Percentiles rank a stretch among this genome's conserved stretches.
phyloP scores from a whole-genome alignment of 2,113 vertebrate species.

The Melanotaenia duboulayi region DNA sequence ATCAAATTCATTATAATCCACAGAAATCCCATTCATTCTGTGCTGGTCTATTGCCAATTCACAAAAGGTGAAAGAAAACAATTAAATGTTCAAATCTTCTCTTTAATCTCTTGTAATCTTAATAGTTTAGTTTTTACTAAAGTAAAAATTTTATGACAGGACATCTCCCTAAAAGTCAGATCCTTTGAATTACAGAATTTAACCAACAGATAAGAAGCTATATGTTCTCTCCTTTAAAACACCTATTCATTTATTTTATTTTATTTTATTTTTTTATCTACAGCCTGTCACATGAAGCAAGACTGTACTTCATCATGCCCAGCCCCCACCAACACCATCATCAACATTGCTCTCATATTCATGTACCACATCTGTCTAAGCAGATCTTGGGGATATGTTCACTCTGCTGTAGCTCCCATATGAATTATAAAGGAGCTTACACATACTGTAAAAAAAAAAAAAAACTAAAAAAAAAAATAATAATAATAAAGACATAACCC shows the following conservation, averaged over 20 bases:
- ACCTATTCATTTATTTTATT: slow-evolving; percentile 9
- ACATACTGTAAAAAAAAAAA: slow-evolving; percentile 44
- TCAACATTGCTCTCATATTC: slow-evolving; percentile 58
- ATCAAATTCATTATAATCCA: too few species aligned
- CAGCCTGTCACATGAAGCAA: slow-evolving; percentile 40
- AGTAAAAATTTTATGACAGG: too few species aligned
- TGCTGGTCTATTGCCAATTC: too few species aligned
- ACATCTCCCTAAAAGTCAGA: too few species aligned
- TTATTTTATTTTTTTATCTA: slow-evolving; percentile 7
- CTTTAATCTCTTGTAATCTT: too few species aligned
- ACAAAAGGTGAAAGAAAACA: too few species aligned
- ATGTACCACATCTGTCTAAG: slow-evolving; percentile 70
- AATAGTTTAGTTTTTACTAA: too few species aligned
- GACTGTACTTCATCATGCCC: not conserved
- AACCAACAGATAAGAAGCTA: not conserved
- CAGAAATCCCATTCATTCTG: too few species aligned
- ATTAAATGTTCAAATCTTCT: too few species aligned
- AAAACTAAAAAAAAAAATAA: too few species aligned
- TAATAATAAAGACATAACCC: too few species aligned
- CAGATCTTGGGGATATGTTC: slow-evolving; percentile 62
- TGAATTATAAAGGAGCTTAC: slow-evolving; percentile 71
- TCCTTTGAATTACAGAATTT: not conserved
- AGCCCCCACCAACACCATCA: slow-evolving; percentile 23
- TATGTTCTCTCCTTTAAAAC: slow-evolving; percentile 7
- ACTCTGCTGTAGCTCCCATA: slow-evolving; percentile 63